A percentile compares a stretch with the other conserved stretches of the same genome.
phyloP scores from a whole-genome alignment of 2,113 vertebrate genomes.

The Eptesicus fuscus region DNA sequence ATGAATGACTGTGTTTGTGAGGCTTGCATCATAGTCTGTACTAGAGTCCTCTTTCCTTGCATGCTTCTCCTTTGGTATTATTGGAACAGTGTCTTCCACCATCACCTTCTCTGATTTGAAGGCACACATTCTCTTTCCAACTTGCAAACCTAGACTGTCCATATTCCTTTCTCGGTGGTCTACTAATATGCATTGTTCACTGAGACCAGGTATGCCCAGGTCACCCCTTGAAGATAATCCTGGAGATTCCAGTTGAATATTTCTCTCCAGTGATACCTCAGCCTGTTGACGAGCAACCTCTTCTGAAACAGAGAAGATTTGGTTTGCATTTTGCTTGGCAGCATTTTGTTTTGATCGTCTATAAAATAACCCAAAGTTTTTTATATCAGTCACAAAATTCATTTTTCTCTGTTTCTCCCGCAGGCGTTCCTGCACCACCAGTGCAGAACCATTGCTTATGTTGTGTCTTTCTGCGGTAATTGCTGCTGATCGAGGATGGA shows the following conservation, averaged over 20 bases:
- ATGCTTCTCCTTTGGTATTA: conserved; percentile 58
- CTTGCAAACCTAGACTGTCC: conserved; percentile 63
- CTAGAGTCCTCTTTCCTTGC: conserved; percentile 60
- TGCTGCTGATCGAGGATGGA: conserved; percentile 81
- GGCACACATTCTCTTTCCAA: conserved; percentile 60
- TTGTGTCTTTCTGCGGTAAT: conserved; percentile 75
- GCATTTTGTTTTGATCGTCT: conserved; percentile 82
- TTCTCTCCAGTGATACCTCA: conserved; percentile 75
- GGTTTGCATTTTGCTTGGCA: conserved; percentile 79
- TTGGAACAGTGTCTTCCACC: conserved; percentile 70
- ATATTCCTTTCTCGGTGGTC: conserved; percentile 58
- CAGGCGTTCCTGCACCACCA: conserved; percentile 75
- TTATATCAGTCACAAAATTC: conserved; percentile 82
- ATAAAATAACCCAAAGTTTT: conserved; percentile 84
- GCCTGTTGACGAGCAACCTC: conserved; percentile 83
- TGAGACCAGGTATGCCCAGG: conserved; percentile 71
- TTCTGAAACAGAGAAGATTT: conserved; percentile 88
- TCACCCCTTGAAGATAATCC: conserved; percentile 75
- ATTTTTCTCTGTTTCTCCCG: conserved; percentile 83
- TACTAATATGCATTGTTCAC: conserved; percentile 55
- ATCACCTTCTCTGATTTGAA: conserved; percentile 67
- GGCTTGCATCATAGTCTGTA: conserved; percentile 66
- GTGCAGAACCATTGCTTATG: conserved; percentile 82
- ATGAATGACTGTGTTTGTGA: conserved; percentile 74
- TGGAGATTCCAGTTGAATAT: conserved; percentile 73